These are phyloP conservation scores for Chelonia mydas DNA, from an alignment of 2,797 vertebrate genomes.

Conservation along the genomic window DNA sequence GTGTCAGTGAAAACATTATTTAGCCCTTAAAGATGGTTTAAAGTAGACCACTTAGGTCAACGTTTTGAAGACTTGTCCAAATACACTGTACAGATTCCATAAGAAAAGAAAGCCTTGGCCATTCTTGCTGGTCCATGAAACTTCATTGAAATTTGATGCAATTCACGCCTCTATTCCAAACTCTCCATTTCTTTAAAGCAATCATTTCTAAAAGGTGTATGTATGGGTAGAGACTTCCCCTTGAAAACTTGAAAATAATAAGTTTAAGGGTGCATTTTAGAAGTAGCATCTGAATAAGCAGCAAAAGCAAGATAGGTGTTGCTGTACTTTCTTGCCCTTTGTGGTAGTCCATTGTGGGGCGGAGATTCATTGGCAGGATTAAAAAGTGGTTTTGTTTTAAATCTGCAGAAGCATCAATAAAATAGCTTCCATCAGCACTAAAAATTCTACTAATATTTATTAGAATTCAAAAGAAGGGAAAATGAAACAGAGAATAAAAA, in stretches of 20 bases:
- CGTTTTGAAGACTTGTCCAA: background rate
- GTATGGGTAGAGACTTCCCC: background rate
- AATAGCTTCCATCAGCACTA: background rate
- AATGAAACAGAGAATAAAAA: background rate
- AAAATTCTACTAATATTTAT: rapidly evolving
- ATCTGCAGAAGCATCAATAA: background rate
- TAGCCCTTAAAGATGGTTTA: background rate
- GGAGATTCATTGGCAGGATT: background rate
- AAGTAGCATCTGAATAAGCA: background rate
- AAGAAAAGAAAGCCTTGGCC: background rate
- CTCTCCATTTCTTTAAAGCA: background rate
- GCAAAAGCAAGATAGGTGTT: background rate
- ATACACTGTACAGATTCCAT: background rate
- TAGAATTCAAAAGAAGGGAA: background rate
- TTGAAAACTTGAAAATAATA: background rate
- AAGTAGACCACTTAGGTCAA: background rate
- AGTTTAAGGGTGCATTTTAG: background rate
- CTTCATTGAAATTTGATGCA: background rate
- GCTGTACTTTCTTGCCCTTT: background rate
- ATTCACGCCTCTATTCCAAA: background rate
- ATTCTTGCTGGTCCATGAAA: background rate
- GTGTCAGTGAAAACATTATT: constrained; percentile 17
- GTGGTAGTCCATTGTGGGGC: background rate
- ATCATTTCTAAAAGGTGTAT: background rate
- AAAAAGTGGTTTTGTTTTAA: background rate